phyloP scores from a whole-genome alignment of 1,140 invertebrate genomes.

The Homalodisca vitripennis region DNA sequence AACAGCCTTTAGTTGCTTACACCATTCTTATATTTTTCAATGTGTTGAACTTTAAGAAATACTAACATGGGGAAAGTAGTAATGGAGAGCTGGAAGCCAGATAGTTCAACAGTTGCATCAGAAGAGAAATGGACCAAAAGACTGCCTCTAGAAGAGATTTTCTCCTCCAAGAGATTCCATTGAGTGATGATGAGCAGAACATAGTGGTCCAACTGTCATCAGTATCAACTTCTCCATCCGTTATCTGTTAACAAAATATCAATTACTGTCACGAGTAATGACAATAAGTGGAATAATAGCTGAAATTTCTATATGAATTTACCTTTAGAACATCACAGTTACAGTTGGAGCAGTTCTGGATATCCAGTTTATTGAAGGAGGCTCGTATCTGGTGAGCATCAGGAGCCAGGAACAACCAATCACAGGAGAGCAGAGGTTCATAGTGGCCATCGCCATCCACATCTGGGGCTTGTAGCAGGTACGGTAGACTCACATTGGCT shows the following conservation, averaged over 20 bases:
- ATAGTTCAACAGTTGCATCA: conserved; percentile 54
- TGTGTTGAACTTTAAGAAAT: too few species aligned
- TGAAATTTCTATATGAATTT: too few species aligned
- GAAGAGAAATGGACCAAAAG: conserved; percentile 64
- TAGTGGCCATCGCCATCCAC: conserved; percentile 55
- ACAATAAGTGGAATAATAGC: too few species aligned
- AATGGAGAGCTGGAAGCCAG: conserved; percentile 59
- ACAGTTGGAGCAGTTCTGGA: background rate
- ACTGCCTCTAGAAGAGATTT: conserved; percentile 54
- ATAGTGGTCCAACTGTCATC: too few species aligned
- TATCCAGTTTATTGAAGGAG: conserved; percentile 48
- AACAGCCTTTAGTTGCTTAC: too few species aligned
- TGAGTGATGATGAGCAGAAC: too few species aligned
- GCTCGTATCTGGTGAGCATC: conserved; percentile 46
- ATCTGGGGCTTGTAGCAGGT: conserved; percentile 50
- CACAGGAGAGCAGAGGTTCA: conserved; percentile 61
- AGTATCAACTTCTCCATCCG: too few species aligned
- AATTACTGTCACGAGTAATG: too few species aligned
- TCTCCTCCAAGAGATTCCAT: too few species aligned
- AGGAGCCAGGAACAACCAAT: conserved; percentile 52
- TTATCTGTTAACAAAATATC: too few species aligned
- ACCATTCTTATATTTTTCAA: too few species aligned
- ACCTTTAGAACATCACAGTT: background rate
- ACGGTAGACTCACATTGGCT: conserved; percentile 46
- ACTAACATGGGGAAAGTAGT: conserved; percentile 52